Evolutionary conservation across 2,888 invertebrate species (phyloP), one percentile per base, ranked within the genome.

Genomic region (Agrilus cyanescens): DNA sequence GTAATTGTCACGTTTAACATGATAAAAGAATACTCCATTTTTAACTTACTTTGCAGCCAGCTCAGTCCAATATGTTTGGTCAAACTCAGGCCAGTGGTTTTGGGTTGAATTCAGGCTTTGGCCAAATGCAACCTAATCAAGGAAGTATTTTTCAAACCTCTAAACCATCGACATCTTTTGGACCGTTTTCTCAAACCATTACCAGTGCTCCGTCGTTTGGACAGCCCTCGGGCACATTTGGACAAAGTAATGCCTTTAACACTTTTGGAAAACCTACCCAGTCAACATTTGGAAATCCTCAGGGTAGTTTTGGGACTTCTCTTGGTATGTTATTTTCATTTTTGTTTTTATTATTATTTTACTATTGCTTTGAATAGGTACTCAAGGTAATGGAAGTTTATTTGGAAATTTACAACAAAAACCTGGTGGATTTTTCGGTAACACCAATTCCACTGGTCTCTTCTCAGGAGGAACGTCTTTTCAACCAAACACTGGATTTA

Each of bases 341-440:
- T 33, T 33, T 12, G 12, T 33, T 15, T 33, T 33, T 12, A 10
- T 6, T 15, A n/a, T 59, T 14, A 65, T 10, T 25, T 8, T 10
- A 8, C 3, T 3, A 25, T 25, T 25, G 8, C 10, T 4, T 20
- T 25, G 25, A 18, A 6, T 25, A 25, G 25, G 25, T 25, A 25
- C 25, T 10, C 25, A 25, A 25, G 8, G 8, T 25, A 25, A 46
- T 61, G 4, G 62, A 61, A 45, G 61, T 56, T 4, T 59, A 25
- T 25, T 25, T 25, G 25, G 25, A 25, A 25, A 25, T 10, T 10
- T 25, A 25, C 25, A 25, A 25, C 25, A 25, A 25, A 25, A 73
- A 52, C 68, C 73, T 1, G 70, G 69, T 6, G 65, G 67, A 3
- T 56, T 80, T 4, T 80, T 80, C 55, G 74, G 73, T 4, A 72